Evolutionary conservation across 1,140 invertebrate genomes (phyloP).

Genomic region (Lordiphosa clarofinis): DNA sequence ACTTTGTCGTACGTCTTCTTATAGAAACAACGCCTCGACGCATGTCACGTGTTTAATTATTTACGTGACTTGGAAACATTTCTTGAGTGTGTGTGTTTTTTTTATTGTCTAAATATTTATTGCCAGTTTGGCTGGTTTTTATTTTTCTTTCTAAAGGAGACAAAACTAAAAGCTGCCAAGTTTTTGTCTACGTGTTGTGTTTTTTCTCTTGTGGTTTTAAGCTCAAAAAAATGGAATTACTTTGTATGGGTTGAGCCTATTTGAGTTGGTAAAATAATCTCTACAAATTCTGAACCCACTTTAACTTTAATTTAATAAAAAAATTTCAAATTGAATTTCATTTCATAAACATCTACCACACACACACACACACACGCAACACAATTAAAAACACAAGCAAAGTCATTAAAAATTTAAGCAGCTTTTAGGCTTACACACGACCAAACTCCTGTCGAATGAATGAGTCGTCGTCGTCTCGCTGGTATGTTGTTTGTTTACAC

Average conservation of each 20-base stretch:
- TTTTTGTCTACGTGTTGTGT: neutral
- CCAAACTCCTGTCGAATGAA: conserved; percentile 29
- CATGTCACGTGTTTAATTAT: conserved; percentile 74
- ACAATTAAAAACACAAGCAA: conserved; percentile 75
- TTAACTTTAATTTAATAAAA: too few species aligned
- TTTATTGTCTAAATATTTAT: conserved; percentile 46
- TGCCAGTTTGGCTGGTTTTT: conserved; percentile 30
- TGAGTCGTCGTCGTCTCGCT: conserved; percentile 27
- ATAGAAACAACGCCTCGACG: conserved; percentile 32
- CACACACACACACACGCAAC: conserved; percentile 23
- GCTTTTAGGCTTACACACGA: conserved; percentile 69
- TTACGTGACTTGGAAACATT: conserved; percentile 67
- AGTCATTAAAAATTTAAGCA: conserved; percentile 76
- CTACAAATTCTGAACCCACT: too few species aligned
- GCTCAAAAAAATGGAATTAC: too few species aligned
- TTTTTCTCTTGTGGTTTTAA: too few species aligned
- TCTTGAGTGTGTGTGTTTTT: conserved; percentile 19
- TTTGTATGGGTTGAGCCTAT: too few species aligned
- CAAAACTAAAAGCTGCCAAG: neutral
- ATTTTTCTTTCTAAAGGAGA: neutral
- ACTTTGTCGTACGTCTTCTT: conserved; percentile 1
- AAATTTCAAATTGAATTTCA: conserved; percentile 7
- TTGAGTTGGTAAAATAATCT: too few species aligned
- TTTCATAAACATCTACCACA: conserved; percentile 20
- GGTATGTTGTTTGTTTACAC: conserved; percentile 28